Evolutionary conservation across 2,113 vertebrate species (phyloP), one percentile per base, ranked within the genome.

Genomic region (Paratilapia polleni): DNA sequence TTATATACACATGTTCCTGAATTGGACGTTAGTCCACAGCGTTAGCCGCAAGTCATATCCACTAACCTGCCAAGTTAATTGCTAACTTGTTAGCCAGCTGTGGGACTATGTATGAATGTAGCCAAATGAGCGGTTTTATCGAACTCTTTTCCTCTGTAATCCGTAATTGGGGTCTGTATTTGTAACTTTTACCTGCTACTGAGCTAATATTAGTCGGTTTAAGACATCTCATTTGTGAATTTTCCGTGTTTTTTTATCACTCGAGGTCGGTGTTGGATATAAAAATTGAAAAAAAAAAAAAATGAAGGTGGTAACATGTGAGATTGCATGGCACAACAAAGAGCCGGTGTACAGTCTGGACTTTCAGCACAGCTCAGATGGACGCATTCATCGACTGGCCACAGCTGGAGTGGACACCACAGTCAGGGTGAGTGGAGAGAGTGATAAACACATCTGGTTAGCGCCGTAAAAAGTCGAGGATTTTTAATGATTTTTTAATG

Each of bases 301-400:
- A 49, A 99, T 99, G 98, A 99, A 99, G 93, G 97, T 99, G 61
- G 97, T 98, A 86, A 99, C 98, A 1, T 98, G 98, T 93, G 98
- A 99, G 73, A 99, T 99, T 24, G 97, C 97, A 0, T 99, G 98
- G 98, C 98, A 99, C 81, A 99, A 99, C 84, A 99, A 98, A 87
- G 98, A 99, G 89, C 98, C 98, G 0, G 97, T 99, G 20, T 99
- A 99, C 95, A 99, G 98, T 90, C 89, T 99, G 88, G 98, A 99
- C 85, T 99, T 99, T 92, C 98, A 99, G 85, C 97, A 95, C 6
- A 95, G 95, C n/a, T 36, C 94, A 0, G 96, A 97, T 2, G 96
- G 96, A 68, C 96, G 93, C 77, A 91, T 96, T 43, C 96, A 98
- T 73, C 93, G 98, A 1, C 89, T 99, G 91, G 98, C 98, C 1